phyloP scores from a whole-genome alignment of 2,113 vertebrate genomes.

The Trinectes maculatus region DNA sequence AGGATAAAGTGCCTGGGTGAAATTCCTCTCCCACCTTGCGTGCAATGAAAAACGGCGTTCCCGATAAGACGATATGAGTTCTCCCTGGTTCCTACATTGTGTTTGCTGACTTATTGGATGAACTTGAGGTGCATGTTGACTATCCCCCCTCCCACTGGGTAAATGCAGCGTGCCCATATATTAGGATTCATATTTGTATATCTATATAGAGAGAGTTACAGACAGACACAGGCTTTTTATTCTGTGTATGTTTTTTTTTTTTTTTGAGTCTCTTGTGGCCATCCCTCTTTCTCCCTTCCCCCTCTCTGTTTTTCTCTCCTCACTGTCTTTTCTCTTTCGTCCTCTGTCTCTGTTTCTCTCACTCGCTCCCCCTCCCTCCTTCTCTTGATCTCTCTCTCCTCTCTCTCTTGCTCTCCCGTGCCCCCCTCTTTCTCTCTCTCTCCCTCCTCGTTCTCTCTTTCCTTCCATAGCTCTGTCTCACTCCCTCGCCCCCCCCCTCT shows the following conservation, averaged over 20 bases:
- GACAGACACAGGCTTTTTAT: conserved; percentile 79
- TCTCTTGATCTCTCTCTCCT: conserved; percentile 68
- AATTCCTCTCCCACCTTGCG: conserved; percentile 68
- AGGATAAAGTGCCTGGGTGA: conserved; percentile 67
- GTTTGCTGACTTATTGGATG: conserved; percentile 72
- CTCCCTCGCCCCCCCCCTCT: conserved; percentile 77
- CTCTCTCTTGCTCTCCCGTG: conserved; percentile 68
- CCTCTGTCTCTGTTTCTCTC: conserved; percentile 79
- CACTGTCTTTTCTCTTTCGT: conserved; percentile 79
- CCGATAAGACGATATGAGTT: conserved; percentile 70
- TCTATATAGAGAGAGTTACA: conserved; percentile 80
- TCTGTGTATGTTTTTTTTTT: no score
- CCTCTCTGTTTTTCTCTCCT: conserved; percentile 78
- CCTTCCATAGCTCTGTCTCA: conserved; percentile 77
- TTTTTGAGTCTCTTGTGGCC: conserved; percentile 83
- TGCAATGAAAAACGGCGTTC: conserved; percentile 71
- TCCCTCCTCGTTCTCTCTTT: conserved; percentile 73
- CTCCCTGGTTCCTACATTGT: conserved; percentile 57
- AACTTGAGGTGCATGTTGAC: conserved; percentile 71
- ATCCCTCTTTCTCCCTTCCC: conserved; percentile 80
- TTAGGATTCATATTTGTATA: conserved; percentile 80
- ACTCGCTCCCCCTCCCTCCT: conserved; percentile 71
- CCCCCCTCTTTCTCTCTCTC: conserved; percentile 64
- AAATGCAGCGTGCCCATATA: conserved; percentile 66
- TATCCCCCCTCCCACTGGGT: conserved; percentile 54